Conservation (phyloP, 2,797 vertebrate species). For the Xerus rutilus region DNA sequence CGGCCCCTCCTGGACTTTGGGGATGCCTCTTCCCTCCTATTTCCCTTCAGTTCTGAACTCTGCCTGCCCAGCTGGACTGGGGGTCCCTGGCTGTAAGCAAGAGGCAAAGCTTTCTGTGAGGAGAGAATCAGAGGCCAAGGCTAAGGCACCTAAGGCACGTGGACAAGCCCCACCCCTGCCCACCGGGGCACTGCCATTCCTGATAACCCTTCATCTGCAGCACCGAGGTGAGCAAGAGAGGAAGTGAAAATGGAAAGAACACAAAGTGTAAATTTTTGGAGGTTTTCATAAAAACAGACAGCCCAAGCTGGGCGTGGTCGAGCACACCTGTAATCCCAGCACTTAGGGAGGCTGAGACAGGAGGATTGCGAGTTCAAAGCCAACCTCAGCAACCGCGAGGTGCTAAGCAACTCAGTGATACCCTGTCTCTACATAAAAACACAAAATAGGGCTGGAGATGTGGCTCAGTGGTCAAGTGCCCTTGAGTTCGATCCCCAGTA, state of each 20-base stretch:
- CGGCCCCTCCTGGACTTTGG: background rate
- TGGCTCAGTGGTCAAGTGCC: too few species aligned
- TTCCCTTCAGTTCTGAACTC: background rate
- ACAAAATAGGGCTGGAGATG: too few species aligned
- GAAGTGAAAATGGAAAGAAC: fast-evolving
- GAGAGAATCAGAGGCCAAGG: background rate
- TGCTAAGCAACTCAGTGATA: too few species aligned
- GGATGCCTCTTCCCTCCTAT: fast-evolving
- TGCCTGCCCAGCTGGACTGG: fast-evolving
- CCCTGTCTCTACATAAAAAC: too few species aligned
- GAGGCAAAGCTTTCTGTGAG: background rate
- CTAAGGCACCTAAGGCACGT: background rate
- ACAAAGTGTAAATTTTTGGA: too few species aligned
- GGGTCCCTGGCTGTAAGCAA: background rate
- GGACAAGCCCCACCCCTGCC: background rate
- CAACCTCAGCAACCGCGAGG: too few species aligned
- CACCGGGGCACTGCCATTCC: fast-evolving
- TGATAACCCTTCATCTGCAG: background rate
- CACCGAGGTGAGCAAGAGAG: background rate
- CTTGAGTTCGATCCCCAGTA: too few species aligned
- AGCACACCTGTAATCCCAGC: too few species aligned
- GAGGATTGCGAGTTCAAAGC: too few species aligned
- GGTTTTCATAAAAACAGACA: background rate
- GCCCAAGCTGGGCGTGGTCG: too few species aligned
- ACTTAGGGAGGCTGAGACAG: too few species aligned